Conservation (phyloP, 2,797 vertebrate species). For the Epinephelus awoara region DNA sequence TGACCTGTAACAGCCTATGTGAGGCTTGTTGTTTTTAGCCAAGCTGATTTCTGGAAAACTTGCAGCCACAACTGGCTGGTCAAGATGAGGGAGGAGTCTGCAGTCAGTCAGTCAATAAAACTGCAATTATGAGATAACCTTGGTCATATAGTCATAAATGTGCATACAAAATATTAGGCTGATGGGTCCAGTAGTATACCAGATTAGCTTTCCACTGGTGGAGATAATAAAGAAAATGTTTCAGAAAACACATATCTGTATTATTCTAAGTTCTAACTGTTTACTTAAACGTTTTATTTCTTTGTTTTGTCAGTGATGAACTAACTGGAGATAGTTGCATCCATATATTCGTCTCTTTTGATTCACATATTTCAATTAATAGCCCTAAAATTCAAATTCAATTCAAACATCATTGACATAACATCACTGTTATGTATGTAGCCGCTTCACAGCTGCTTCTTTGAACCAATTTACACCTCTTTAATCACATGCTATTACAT, state of each 20-base stretch:
- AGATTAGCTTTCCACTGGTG: no score
- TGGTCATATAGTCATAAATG: no score
- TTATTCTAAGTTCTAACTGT: neutral
- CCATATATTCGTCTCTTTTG: neutral
- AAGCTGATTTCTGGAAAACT: no score
- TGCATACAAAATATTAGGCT: no score
- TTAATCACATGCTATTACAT: constrained; percentile 28
- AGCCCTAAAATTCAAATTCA: neutral
- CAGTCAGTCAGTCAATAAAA: no score
- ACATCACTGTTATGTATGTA: neutral
- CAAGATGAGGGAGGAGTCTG: no score
- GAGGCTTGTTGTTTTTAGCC: no score
- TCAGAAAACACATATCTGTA: neutral
- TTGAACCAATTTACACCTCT: constrained; percentile 3
- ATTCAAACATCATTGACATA: neutral
- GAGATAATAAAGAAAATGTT: neutral
- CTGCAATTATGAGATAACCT: no score
- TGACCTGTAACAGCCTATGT: no score
- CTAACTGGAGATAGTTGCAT: neutral
- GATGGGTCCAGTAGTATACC: no score
- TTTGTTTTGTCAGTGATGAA: neutral
- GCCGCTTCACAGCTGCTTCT: neutral
- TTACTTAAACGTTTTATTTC: neutral
- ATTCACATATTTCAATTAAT: neutral
- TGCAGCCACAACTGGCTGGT: no score